Base-by-base conservation (phyloP, 1,140 invertebrate genomes). In the Piezodorus guildinii region DNA sequence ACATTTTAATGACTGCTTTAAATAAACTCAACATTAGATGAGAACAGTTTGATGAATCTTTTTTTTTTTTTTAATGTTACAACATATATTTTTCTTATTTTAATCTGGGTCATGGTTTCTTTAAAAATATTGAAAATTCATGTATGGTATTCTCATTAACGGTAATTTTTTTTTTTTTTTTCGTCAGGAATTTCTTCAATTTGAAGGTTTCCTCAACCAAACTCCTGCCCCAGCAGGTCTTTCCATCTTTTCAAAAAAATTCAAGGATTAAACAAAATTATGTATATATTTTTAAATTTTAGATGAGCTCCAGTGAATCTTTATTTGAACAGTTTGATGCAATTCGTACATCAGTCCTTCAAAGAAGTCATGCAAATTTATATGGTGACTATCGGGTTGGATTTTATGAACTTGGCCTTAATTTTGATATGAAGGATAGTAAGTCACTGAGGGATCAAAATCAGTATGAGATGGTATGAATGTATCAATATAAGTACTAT, bases 331-430 rank as follows among this genome's bases (percentile, higher is more conserved):
- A 64, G 45, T 63, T 21, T 25, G 30, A 63, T 19, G 25, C 10
- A 1, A 51, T 63, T 3, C 39, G 62, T 17, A 54, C 62, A 27
- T 16, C 27, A 17, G 51, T 56, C 4, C 21, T 49, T 19, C 12
- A 23, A 34, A 64, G 43, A 46, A 64, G 62, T 21, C 62, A 64
- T 44, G 62, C 59, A 19, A 14, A 64, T 17, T 6, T 64, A 5
- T 64, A 64, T 34, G 62, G 62, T 9, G 62, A 64, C 23, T 63
- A 34, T 17, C n/a, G 44, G 1, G 14, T 63, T 15, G 62, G 62
- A 30, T 51, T 51, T 21, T 25, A 56, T 16, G n/a, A 39, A 30
- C 3, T 61, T 1, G 60, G 60, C 34, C 2, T 39, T 9, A 25
- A 9, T 6, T 58, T 27, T 23, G 54, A 27, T 58, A 8, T n/a